Percentiles rank a stretch among this genome's conserved stretches.
phyloP scores from a whole-genome alignment of 2,888 invertebrate genomes.

The Acleris sparsana region DNA sequence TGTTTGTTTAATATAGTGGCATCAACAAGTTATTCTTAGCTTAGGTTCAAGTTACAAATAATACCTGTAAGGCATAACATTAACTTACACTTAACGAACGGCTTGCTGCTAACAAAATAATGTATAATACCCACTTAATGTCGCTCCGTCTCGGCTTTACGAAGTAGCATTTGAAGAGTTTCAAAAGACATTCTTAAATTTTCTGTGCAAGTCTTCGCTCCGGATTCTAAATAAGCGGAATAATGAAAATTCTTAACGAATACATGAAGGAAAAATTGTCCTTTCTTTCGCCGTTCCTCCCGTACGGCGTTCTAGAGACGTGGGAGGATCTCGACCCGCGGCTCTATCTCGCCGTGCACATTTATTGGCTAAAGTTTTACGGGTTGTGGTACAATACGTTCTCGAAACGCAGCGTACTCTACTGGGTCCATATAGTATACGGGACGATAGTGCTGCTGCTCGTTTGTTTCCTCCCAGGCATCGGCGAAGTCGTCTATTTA shows the following conservation, averaged over 20 bases:
- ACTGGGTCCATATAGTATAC: conserved; percentile 69
- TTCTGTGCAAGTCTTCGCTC: conserved; percentile 53
- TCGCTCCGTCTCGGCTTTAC: conserved; percentile 54
- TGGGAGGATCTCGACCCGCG: conserved; percentile 73
- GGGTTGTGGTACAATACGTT: conserved; percentile 76
- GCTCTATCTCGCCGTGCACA: conserved; percentile 73
- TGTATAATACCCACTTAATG: conserved; percentile 64
- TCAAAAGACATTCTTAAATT: conserved; percentile 60
- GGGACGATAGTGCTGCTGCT: conserved; percentile 67
- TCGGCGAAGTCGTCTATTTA: conserved; percentile 87
- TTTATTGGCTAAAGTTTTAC: conserved; percentile 79
- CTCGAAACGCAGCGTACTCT: conserved; percentile 55
- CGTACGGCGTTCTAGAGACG: conserved; percentile 68
- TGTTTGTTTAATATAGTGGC: too few species aligned
- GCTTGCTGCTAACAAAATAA: conserved; percentile 55
- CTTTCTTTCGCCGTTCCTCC: conserved; percentile 56
- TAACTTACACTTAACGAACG: conserved; percentile 60
- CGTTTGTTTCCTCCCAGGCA: conserved; percentile 78
- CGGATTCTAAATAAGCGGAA: conserved; percentile 43
- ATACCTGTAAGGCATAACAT: conserved; percentile 10
- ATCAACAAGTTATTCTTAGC: too few species aligned
- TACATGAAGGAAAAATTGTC: conserved; percentile 56
- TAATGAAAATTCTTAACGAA: conserved; percentile 55
- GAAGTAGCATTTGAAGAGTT: conserved; percentile 56
- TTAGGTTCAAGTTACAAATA: too few species aligned